Percentiles rank a stretch among this genome's conserved stretches.
Conservation (phyloP, 2,797 vertebrate genomes). For the Centropyge bicolor region DNA sequence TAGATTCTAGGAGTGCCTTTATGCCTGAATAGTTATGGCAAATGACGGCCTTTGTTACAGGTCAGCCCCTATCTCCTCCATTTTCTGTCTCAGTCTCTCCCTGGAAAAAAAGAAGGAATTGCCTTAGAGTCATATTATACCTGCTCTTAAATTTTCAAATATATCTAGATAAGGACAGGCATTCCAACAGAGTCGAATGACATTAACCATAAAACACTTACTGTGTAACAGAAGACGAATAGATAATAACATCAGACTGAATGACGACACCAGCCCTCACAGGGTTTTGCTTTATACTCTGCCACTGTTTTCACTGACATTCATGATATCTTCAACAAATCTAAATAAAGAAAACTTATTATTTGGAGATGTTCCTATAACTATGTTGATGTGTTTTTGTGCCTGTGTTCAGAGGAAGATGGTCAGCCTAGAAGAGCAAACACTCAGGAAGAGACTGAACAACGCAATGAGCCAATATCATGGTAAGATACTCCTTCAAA, state of each 20-base stretch:
- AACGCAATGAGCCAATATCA: slow-evolving; percentile 82
- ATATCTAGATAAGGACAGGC: neutral
- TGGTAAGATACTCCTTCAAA: slow-evolving; percentile 73
- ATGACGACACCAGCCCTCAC: neutral
- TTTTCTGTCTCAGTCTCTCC: no score
- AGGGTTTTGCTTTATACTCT: neutral
- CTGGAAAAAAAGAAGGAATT: neutral
- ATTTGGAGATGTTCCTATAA: neutral
- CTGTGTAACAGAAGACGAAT: neutral
- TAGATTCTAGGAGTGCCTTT: neutral
- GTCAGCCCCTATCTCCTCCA: no score
- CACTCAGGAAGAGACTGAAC: slow-evolving; percentile 87
- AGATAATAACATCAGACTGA: neutral
- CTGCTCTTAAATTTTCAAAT: neutral
- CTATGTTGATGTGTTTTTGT: slow-evolving; percentile 49
- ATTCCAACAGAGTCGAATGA: neutral
- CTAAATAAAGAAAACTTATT: neutral
- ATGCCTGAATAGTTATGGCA: no score
- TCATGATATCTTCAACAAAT: neutral
- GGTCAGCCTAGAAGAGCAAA: slow-evolving; percentile 85
- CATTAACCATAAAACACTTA: neutral
- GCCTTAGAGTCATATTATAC: neutral
- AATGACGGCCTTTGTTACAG: no score
- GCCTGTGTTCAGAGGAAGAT: slow-evolving; percentile 89
- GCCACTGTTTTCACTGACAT: neutral